A percentile compares a stretch with the other conserved stretches of the same genome.
phyloP scores from a whole-genome alignment of 1,140 invertebrate species.

The Mya arenaria region DNA sequence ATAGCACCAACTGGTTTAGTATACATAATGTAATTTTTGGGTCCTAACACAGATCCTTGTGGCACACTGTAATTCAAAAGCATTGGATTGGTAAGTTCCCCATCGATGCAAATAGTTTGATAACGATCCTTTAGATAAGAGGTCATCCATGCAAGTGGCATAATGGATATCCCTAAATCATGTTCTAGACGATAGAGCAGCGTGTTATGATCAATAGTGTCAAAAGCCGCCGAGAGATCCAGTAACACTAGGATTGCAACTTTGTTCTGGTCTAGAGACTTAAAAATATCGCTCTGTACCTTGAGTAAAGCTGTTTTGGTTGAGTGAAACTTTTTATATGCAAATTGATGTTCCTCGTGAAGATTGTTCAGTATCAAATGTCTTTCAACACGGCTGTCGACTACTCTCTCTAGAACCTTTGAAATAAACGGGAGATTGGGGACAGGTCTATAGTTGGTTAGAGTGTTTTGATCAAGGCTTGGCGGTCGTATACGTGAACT shows the following conservation, averaged over 20 bases:
- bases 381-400: background rate
- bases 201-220: constrained; percentile 36
- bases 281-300: constrained; percentile 41
- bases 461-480: constrained; percentile 14
- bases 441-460: constrained; percentile 27
- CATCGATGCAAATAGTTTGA: constrained; percentile 43
- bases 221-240: constrained; percentile 35
- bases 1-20: constrained; percentile 39
- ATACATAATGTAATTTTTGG: constrained; percentile 36
- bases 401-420: constrained; percentile 27
- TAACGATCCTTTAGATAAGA: constrained; percentile 23
- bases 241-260: constrained; percentile 7
- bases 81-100: constrained; percentile 5
- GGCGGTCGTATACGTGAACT: constrained; percentile 18
- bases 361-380: constrained; percentile 31
- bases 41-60: constrained; percentile 39
- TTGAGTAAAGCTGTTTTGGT: constrained; percentile 40
- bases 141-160: constrained; percentile 36
- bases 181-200: constrained; percentile 26
- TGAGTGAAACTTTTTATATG: constrained; percentile 7
- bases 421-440: constrained; percentile 37
- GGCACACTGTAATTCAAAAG: constrained; percentile 24
- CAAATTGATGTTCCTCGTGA: constrained; percentile 38
- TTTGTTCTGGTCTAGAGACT: constrained; percentile 26
- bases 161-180: constrained; percentile 22